Conservation (phyloP, 1,140 invertebrate genomes). For the Pogonus chalceus region DNA sequence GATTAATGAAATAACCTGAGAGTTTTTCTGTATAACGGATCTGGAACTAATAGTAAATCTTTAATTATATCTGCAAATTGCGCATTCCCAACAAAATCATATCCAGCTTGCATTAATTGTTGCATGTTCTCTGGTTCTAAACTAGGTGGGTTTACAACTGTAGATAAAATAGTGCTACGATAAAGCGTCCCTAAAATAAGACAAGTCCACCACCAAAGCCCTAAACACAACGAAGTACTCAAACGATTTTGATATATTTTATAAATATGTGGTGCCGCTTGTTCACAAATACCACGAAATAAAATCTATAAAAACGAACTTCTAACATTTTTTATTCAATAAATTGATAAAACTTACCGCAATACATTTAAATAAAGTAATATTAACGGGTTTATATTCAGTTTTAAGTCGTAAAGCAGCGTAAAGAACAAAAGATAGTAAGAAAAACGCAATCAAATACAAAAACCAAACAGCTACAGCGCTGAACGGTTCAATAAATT, state of each 20-base stretch:
- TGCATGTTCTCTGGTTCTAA: background rate
- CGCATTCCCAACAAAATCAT: background rate
- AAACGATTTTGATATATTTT: background rate
- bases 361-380: background rate
- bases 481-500: constrained; percentile 1
- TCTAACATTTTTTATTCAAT: background rate
- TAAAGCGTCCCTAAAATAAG: background rate
- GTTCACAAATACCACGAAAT: background rate
- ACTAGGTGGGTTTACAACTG: background rate
- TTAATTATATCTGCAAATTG: constrained; percentile 1
- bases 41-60: background rate
- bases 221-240: background rate
- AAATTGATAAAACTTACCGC: background rate
- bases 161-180: background rate
- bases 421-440: background rate
- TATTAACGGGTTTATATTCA: background rate
- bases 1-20: background rate
- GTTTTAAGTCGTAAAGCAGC: background rate
- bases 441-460: background rate
- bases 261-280: background rate
- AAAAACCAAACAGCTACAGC: background rate
- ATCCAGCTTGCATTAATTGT: background rate
- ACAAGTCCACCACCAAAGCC: background rate
- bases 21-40: background rate
- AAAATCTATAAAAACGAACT: background rate